Percentiles rank a stretch among this genome's conserved stretches.
These are phyloP conservation scores for Rhinophrynus dorsalis DNA, from an alignment of 2,797 vertebrate species.

Conservation along the genomic window DNA sequence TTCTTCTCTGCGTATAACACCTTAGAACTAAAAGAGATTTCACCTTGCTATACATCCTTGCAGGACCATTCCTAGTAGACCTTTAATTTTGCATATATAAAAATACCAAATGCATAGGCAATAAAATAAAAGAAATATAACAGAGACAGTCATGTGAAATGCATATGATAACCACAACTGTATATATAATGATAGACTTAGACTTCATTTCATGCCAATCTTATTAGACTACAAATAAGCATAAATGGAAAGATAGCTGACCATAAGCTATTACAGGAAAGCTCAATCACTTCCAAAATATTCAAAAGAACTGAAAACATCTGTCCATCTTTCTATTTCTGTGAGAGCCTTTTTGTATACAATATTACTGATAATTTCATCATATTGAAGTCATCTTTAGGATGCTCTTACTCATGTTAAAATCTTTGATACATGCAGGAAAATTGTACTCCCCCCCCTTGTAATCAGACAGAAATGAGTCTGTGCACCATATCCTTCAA, in stretches of 20 bases:
- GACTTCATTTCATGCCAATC: too few species aligned
- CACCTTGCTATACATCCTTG: too few species aligned
- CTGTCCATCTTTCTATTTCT: conserved; percentile 3
- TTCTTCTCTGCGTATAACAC: too few species aligned
- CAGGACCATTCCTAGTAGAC: too few species aligned
- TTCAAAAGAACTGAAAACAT: conserved; percentile 30
- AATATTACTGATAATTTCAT: conserved; percentile 43
- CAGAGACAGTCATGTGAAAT: too few species aligned
- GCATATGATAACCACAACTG: too few species aligned
- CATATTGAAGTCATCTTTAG: conserved; percentile 31
- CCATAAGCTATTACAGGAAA: conserved; percentile 33
- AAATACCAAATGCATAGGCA: too few species aligned
- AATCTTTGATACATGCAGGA: conserved; percentile 25
- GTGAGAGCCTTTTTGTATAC: conserved; percentile 5
- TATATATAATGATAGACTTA: too few species aligned
- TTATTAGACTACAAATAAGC: too few species aligned
- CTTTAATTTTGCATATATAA: too few species aligned
- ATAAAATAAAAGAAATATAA: too few species aligned
- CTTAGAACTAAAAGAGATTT: too few species aligned
- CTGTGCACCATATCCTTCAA: conserved; percentile 24
- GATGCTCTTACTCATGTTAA: conserved; percentile 20
- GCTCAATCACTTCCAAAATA: conserved; percentile 20
- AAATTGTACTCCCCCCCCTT: conserved; percentile 19
- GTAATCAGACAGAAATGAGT: conserved; percentile 28
- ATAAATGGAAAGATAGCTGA: neutral